A percentile compares a stretch with the other conserved stretches of the same genome.
These are phyloP conservation scores for Eupithecia insigniata DNA, from an alignment of 2,888 invertebrate genomes.

Conservation along the genomic window DNA sequence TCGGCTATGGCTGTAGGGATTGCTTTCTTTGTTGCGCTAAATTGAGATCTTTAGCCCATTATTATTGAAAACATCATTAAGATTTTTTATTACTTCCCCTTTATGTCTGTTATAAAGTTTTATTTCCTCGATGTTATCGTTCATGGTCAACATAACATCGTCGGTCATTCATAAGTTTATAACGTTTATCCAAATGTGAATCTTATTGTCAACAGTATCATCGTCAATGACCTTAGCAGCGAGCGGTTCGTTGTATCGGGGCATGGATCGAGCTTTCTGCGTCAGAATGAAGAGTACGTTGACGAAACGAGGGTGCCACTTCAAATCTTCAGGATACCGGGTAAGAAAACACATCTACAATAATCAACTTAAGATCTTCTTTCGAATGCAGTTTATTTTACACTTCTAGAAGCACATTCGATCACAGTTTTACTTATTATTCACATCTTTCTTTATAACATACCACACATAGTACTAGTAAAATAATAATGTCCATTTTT, in stretches of 20 bases:
- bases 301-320: conserved; percentile 98
- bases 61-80: conserved; percentile 41
- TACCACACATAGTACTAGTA: background rate
- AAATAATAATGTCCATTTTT: no score
- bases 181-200: conserved; percentile 41
- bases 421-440: background rate
- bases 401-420: background rate
- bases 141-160: conserved; percentile 37
- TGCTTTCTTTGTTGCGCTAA: conserved; percentile 53
- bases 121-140: conserved; percentile 43
- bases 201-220: conserved; percentile 86
- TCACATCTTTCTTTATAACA: background rate
- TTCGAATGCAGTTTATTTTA: background rate
- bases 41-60: conserved; percentile 52
- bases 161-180: conserved; percentile 44
- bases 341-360: conserved; percentile 83
- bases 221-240: conserved; percentile 92
- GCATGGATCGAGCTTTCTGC: conserved; percentile 96
- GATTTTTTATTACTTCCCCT: conserved; percentile 38
- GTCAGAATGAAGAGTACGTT: conserved; percentile 98
- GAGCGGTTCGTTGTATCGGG: conserved; percentile 89
- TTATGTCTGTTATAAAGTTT: conserved; percentile 37
- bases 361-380: background rate
- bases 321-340: conserved; percentile 97
- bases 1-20: conserved; percentile 49